Percentiles rank a stretch among this genome's conserved stretches.
These are phyloP conservation scores for Mus spicilegus DNA, from an alignment of 2,113 vertebrate genomes.

Conservation along the genomic window DNA sequence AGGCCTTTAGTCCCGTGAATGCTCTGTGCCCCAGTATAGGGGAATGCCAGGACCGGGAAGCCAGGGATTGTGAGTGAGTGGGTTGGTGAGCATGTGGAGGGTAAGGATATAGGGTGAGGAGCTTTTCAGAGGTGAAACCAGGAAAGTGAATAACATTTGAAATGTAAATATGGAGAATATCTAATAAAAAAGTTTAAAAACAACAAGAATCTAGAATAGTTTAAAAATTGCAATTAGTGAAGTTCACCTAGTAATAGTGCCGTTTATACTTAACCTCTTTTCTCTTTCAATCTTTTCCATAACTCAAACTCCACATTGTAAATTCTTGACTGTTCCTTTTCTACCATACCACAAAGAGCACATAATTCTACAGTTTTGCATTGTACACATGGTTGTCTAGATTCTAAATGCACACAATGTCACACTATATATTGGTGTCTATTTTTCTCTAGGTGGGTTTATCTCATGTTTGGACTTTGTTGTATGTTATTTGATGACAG, in stretches of 20 bases:
- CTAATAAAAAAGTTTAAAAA: too few relatives aligned
- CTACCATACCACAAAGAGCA: neutral
- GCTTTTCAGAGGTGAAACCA: too few relatives aligned
- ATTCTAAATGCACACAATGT: neutral
- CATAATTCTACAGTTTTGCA: neutral
- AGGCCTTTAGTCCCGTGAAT: too few relatives aligned
- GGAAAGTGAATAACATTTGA: too few relatives aligned
- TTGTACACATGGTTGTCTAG: neutral
- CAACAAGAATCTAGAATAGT: neutral
- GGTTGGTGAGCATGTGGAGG: too few relatives aligned
- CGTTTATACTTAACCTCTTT: neutral
- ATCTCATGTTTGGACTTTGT: neutral
- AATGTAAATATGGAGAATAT: too few relatives aligned
- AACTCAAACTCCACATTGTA: neutral
- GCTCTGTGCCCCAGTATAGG: too few relatives aligned
- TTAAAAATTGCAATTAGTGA: constrained; percentile 14
- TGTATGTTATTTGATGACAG: neutral
- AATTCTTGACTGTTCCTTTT: neutral
- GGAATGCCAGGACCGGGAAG: too few relatives aligned
- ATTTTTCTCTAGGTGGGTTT: neutral
- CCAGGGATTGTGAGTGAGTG: too few relatives aligned
- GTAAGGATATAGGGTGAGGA: too few relatives aligned
- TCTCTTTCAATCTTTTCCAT: neutral
- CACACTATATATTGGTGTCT: neutral
- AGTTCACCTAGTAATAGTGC: neutral